These are phyloP conservation scores for Tiaroga cobitis DNA, from an alignment of 2,797 vertebrate species.

Conservation along the genomic window DNA sequence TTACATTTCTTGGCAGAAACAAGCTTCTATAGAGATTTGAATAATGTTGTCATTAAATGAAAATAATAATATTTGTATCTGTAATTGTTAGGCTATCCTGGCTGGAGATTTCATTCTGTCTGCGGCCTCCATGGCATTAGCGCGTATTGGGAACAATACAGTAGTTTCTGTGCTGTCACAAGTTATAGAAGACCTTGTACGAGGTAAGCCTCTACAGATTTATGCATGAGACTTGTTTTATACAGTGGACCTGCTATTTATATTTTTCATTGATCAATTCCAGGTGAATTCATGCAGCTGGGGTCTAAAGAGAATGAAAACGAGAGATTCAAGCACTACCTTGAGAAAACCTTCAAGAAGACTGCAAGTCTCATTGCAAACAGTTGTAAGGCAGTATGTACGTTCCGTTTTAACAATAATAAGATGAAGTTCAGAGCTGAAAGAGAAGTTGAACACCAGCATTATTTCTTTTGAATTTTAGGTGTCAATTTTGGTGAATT, in stretches of 20 bases:
- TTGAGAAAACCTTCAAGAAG: slow-evolving; percentile 99
- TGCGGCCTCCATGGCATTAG: slow-evolving; percentile 89
- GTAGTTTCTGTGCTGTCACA: slow-evolving; percentile 91
- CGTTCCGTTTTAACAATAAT: slow-evolving; percentile 85
- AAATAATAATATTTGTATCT: slow-evolving; percentile 5
- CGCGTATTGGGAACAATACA: slow-evolving; percentile 88
- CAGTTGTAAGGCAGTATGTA: slow-evolving; percentile 99
- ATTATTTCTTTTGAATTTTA: slow-evolving; percentile 65
- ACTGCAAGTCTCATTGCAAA: slow-evolving; percentile 98
- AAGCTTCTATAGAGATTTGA: neutral
- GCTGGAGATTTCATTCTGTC: slow-evolving; percentile 97
- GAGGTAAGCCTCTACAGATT: slow-evolving; percentile 78
- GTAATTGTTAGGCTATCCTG: slow-evolving; percentile 85
- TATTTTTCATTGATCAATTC: slow-evolving; percentile 13
- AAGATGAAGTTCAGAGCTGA: slow-evolving; percentile 27
- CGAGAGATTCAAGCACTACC: slow-evolving; percentile 97
- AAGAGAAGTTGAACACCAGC: slow-evolving; percentile 41
- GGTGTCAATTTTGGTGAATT: slow-evolving; percentile 92
- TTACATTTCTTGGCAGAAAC: neutral
- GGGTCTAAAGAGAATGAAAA: slow-evolving; percentile 98
- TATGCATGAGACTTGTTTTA: neutral
- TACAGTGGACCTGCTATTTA: neutral
- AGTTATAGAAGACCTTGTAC: slow-evolving; percentile 95
- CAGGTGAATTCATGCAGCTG: slow-evolving; percentile 98
- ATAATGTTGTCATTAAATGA: neutral